Percentiles rank a stretch among this genome's conserved stretches.
Evolutionary conservation across 2,797 vertebrate genomes (phyloP).

Genomic region (Esox masquinongy): DNA sequence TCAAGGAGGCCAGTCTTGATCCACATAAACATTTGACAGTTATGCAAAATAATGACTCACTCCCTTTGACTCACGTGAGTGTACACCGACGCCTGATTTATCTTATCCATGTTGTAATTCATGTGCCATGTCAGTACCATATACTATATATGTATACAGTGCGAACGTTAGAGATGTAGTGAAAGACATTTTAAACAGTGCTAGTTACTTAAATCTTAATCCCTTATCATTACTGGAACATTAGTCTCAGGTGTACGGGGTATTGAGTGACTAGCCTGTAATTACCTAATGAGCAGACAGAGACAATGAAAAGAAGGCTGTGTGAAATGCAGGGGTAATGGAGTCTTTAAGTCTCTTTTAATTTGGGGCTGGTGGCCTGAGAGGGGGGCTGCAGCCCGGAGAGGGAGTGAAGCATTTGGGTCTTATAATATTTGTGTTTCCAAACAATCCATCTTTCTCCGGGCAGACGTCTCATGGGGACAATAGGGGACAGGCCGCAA

Average conservation of each 20-base stretch:
- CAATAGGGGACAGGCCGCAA: neutral
- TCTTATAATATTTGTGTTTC: neutral
- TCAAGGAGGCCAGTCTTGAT: neutral
- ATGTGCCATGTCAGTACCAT: neutral
- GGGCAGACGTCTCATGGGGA: neutral
- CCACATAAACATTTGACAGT: neutral
- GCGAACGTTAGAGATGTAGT: neutral
- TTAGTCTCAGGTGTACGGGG: conserved; percentile 38
- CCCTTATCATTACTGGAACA: conserved; percentile 21
- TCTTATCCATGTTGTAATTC: neutral
- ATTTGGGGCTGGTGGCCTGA: neutral
- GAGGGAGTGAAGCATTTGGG: neutral
- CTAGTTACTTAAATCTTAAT: conserved; percentile 44
- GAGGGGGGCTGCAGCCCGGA: neutral
- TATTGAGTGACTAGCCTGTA: conserved; percentile 32
- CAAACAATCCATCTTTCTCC: neutral
- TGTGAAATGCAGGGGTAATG: neutral
- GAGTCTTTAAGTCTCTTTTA: neutral
- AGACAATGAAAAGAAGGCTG: conserved; percentile 1
- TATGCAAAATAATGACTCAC: neutral
- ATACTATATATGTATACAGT: neutral
- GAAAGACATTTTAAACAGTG: conserved; percentile 35
- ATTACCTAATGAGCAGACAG: conserved; percentile 40
- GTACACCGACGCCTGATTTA: neutral
- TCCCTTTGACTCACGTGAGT: neutral